Evolutionary conservation across 2,888 invertebrate genomes (phyloP).

Genomic region (Terebella lapidaria): DNA sequence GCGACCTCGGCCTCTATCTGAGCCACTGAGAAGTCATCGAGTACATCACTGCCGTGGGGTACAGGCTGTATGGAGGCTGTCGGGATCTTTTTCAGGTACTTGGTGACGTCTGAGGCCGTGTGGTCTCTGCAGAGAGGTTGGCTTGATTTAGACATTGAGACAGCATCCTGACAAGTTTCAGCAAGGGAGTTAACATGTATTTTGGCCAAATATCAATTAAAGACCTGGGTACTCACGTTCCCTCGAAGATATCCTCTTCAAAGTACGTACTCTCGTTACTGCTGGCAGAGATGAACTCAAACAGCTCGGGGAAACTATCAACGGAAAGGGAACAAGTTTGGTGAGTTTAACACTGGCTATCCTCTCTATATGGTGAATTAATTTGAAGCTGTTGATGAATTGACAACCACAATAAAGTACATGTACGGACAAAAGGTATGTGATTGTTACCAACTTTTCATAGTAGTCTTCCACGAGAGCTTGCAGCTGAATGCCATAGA

Average conservation of each 20-base stretch:
- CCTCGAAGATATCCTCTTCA: conserved; percentile 61
- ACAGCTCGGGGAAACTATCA: conserved; percentile 70
- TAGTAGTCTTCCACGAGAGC: conserved; percentile 70
- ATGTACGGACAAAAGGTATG: background rate
- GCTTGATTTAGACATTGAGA: too few relatives aligned
- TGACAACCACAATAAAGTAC: too few relatives aligned
- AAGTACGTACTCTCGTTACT: conserved; percentile 39
- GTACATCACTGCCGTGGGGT: conserved; percentile 66
- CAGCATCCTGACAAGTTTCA: too few relatives aligned
- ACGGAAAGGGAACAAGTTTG: too few relatives aligned
- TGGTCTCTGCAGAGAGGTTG: too few relatives aligned
- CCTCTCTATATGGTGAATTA: too few relatives aligned
- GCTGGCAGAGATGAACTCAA: conserved; percentile 60
- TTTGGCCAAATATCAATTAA: too few relatives aligned
- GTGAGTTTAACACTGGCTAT: too few relatives aligned
- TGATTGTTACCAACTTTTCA: background rate
- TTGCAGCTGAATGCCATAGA: conserved; percentile 73
- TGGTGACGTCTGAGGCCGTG: conserved; percentile 55
- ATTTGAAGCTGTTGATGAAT: too few relatives aligned
- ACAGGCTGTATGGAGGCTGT: conserved; percentile 63
- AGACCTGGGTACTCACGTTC: conserved; percentile 60
- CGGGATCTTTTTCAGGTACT: conserved; percentile 71
- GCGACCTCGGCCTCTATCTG: conserved; percentile 59
- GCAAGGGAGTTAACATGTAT: too few relatives aligned
- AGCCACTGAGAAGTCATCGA: conserved; percentile 66